phyloP scores from a whole-genome alignment of 1,140 invertebrate genomes.

The Delia radicum region DNA sequence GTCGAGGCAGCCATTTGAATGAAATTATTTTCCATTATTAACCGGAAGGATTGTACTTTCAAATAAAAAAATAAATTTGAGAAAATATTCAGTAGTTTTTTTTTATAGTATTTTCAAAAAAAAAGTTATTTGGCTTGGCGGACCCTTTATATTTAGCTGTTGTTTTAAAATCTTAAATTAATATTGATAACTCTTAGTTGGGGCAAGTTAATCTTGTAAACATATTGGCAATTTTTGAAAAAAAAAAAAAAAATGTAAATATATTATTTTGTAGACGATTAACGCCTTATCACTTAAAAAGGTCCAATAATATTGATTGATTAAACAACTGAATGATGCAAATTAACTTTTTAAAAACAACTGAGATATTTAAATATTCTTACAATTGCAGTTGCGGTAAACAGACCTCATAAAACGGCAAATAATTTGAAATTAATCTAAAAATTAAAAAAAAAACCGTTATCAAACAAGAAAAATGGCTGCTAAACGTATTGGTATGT shows the following conservation, averaged over 20 bases:
- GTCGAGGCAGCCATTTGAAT: no score
- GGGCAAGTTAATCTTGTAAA: constrained; percentile 27
- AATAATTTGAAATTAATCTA: background rate
- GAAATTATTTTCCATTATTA: no score
- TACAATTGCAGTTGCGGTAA: background rate
- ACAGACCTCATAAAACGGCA: background rate
- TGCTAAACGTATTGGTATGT: constrained; percentile 44
- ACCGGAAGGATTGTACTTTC: no score
- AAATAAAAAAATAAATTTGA: no score
- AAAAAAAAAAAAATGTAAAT: no score
- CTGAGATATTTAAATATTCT: background rate
- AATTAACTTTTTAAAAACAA: background rate
- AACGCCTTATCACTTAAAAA: background rate
- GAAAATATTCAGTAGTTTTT: no score
- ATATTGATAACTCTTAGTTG: constrained; percentile 37
- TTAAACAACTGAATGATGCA: constrained; percentile 2
- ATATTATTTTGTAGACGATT: background rate
- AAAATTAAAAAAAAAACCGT: background rate
- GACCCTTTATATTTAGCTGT: no score
- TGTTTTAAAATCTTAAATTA: background rate
- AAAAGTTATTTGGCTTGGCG: no score
- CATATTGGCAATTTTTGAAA: background rate
- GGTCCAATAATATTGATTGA: constrained; percentile 4
- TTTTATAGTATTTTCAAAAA: no score
- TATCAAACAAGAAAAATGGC: constrained; percentile 38